Base-by-base conservation (phyloP, 2,888 invertebrate genomes). In the Himalopsyche japonica region DNA sequence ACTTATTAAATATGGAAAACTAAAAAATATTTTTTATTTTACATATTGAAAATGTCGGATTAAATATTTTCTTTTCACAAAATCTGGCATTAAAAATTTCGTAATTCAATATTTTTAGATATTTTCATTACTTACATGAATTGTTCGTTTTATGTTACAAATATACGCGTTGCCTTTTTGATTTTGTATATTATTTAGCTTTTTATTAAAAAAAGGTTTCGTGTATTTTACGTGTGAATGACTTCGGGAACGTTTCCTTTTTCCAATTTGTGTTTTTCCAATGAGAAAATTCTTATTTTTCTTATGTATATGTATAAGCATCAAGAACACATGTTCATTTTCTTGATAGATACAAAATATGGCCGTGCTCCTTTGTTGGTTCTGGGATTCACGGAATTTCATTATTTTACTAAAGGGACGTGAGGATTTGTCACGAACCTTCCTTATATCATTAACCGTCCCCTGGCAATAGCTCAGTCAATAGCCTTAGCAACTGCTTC, bases 301-400 rank as follows among this genome's bases (percentile, higher is more conserved):
- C 43, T 70, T 27, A 70, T 8, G 8, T 70, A 70, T 15, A 27
- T 70, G 70, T 15, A 24, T 43, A 43, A 43, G 43, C 12, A 70
- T 70, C 70, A 70, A 6, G 27, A 70, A 10, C 70, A 70, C 70
- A 70, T 70, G 70, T 70, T 70, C 70, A 27, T 70, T 70, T 70
- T 70, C 70, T 70, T 70, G 70, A 70, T 70, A 70, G 70, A 70
- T 27, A 20, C 70, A 70, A 70, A 12, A 70, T 70, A 70, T 15
- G 20, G 27, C 20, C 30, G 77, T 43, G 37, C 64, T 37, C 49
- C 82, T 79, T 79, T 82, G 18, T 47, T 47, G n/a, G 48, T 70
- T 27, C 12, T 24, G 57, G 34, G 79, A 83, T 83, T 83, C 79
- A 34, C 32, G 57, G 79, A 83, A 83, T 83, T 83, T 83, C 83